Conservation (phyloP, 2,888 invertebrate species). For the Mythimna pallens region DNA sequence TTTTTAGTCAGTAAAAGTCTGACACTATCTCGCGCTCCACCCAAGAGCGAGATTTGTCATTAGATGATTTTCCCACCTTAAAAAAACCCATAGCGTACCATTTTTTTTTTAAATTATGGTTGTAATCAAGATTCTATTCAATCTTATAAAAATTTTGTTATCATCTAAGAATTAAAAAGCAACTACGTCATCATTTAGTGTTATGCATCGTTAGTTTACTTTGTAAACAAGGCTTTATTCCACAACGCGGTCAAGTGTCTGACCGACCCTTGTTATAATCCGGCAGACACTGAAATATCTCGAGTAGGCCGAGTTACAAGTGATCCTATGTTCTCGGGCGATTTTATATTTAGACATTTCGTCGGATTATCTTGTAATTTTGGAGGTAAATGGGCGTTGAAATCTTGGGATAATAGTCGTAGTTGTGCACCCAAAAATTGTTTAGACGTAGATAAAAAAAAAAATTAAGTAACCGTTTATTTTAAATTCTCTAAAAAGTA, state of each 20-base stretch:
- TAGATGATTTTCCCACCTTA: too few relatives aligned
- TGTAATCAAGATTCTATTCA: not conserved
- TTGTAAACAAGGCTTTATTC: conserved; percentile 49
- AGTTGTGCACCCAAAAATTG: not conserved
- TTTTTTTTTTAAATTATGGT: too few relatives aligned
- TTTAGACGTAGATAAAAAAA: not conserved
- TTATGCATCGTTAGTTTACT: conserved; percentile 14
- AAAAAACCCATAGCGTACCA: too few relatives aligned
- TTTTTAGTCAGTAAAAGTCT: too few relatives aligned
- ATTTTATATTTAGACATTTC: conserved; percentile 39
- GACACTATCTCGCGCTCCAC: too few relatives aligned
- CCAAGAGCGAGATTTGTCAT: too few relatives aligned
- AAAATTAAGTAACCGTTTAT: too few relatives aligned
- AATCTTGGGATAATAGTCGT: not conserved
- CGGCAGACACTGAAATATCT: conserved; percentile 69
- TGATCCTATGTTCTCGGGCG: conserved; percentile 33
- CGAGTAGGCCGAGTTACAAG: conserved; percentile 62
- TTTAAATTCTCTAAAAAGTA: too few relatives aligned
- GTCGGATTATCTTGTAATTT: conserved; percentile 34
- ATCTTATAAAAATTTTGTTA: too few relatives aligned
- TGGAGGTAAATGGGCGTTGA: conserved; percentile 1
- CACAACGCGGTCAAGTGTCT: conserved; percentile 72
- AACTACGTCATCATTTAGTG: not conserved
- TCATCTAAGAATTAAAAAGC: not conserved
- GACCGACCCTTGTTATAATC: conserved; percentile 74